Base-by-base conservation (phyloP, 2,888 invertebrate species). In the Apantesis nais region DNA sequence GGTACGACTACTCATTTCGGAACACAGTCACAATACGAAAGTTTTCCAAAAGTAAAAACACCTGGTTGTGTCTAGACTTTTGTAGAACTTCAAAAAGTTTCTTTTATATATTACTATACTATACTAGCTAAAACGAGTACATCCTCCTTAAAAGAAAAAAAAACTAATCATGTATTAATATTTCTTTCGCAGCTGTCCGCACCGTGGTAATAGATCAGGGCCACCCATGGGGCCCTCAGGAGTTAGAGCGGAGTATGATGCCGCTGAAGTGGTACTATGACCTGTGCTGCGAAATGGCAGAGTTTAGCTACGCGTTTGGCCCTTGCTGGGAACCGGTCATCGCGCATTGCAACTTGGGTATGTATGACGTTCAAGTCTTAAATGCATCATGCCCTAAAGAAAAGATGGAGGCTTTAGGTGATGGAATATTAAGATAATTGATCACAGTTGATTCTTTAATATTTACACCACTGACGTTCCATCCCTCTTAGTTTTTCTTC, bases 301-400 rank as follows among this genome's bases (percentile, higher is more conserved):
- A 97, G 79, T 98, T 97, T 88, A 97, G 97, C 86, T 98, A 99
- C 89, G 99, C 99, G 0, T 99, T 99, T 88, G 99, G 99, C 0
- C 99, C 99, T 0, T 99, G 99, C 90, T 99, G 99, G 99, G 99
- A 99, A 88, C 99, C 99, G 0, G 98, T 98, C 25, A 97, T 99
- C 71, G 98, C 99, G 0, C 98, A 98, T 86, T 98, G 98, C 92
- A 98, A 98, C 87, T 93, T 98, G 19, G 96, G 97, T 96, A 79
- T 90, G 93, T 88, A 55, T 70, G 2, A n/a, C 11, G 48, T 22
- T 1, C 44, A 52, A 52, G 9, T 52, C 22, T 22, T 48, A 52
- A 52, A n/a, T 1, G 22, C 22, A 22, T 52, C 22, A 22, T 52
- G 19, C 22, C 1, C 48, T n/a, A n/a, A n/a, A n/a, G n/a, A 22